These are phyloP conservation scores for Poliocrania exsul DNA, from an alignment of 2,797 vertebrate species.

Conservation along the genomic window DNA sequence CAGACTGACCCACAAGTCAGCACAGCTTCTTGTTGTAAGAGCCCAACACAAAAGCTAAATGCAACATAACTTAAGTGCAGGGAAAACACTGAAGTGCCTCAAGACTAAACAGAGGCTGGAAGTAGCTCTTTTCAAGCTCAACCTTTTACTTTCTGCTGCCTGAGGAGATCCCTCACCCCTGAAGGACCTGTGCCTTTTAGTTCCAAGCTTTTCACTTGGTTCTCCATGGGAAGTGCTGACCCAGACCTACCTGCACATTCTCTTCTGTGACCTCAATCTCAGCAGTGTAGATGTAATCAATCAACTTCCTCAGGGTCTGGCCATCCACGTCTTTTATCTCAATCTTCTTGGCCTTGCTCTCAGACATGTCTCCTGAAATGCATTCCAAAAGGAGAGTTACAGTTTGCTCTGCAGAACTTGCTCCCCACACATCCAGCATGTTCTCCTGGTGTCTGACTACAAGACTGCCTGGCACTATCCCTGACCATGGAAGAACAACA, in stretches of 20 bases:
- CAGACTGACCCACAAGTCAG: slow-evolving; percentile 59
- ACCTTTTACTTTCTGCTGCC: background rate
- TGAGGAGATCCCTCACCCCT: background rate
- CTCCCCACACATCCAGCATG: background rate
- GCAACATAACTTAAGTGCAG: background rate
- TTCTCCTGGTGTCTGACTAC: background rate
- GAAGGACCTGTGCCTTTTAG: background rate
- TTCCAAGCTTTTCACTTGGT: background rate
- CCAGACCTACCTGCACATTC: slow-evolving; percentile 89
- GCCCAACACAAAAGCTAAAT: slow-evolving; percentile 18
- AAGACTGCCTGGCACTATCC: background rate
- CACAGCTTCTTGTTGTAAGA: background rate
- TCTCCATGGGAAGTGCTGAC: background rate
- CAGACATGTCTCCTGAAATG: slow-evolving; percentile 92
- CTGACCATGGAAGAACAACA: background rate
- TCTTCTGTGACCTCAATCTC: slow-evolving; percentile 96
- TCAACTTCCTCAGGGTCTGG: slow-evolving; percentile 88
- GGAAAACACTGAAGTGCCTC: slow-evolving; percentile 27
- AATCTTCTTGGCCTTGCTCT: slow-evolving; percentile 93
- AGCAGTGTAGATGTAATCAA: slow-evolving; percentile 95
- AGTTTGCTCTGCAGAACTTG: background rate
- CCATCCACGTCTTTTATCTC: slow-evolving; percentile 96
- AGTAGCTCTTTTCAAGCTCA: slow-evolving; percentile 1
- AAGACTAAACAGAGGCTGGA: slow-evolving; percentile 20
- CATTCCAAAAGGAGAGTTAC: slow-evolving; percentile 32